Percentiles rank a stretch among this genome's conserved stretches.
Conservation (phyloP, 2,113 vertebrate species). For the Rhinopithecus roxellana region DNA sequence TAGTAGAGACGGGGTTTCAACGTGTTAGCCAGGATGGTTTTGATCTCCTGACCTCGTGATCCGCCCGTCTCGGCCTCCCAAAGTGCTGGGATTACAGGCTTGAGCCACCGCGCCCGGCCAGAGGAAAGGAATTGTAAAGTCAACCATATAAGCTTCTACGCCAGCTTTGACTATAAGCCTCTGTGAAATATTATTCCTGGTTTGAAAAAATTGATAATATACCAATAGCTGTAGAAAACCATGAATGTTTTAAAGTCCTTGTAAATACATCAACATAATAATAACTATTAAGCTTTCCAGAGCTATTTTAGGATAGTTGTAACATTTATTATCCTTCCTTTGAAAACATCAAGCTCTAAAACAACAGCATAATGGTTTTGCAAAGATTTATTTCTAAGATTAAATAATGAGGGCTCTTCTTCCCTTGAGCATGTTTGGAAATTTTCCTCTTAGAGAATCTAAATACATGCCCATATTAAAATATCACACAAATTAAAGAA, state of each 20-base stretch:
- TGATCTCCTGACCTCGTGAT: too few relatives aligned
- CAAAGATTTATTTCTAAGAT: conserved; percentile 47
- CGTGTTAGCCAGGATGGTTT: too few relatives aligned
- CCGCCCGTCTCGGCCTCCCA: too few relatives aligned
- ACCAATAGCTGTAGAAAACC: neutral
- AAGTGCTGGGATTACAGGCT: too few relatives aligned
- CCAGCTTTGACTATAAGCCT: neutral
- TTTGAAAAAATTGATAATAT: neutral
- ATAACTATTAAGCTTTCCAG: conserved; percentile 10
- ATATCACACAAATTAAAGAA: conserved; percentile 1
- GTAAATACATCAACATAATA: conserved; percentile 35
- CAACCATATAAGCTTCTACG: neutral
- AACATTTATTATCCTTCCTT: conserved; percentile 39
- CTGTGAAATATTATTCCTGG: neutral
- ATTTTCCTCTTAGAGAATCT: neutral
- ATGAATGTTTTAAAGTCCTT: conserved; percentile 2
- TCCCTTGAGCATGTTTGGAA: neutral
- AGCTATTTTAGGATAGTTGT: conserved; percentile 22
- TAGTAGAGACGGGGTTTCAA: too few relatives aligned
- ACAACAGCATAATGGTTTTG: conserved; percentile 39
- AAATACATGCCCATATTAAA: neutral
- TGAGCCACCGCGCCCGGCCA: neutral
- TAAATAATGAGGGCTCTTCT: neutral
- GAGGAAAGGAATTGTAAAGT: neutral
- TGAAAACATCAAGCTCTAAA: conserved; percentile 40